A percentile compares a stretch with the other conserved stretches of the same genome.
Conservation (phyloP, 2,888 invertebrate species). For the Epinotia ramella region DNA sequence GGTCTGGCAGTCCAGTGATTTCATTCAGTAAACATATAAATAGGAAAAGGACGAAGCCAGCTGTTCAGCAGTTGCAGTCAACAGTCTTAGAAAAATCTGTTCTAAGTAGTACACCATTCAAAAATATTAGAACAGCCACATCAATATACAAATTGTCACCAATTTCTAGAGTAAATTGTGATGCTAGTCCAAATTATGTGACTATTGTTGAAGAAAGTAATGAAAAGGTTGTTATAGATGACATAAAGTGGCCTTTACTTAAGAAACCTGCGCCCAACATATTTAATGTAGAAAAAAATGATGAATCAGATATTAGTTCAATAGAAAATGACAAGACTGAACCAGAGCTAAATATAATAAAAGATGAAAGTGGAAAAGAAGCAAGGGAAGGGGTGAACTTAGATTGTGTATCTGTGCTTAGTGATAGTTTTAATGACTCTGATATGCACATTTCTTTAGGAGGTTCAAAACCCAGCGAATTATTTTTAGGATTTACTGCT, state of each 20-base stretch:
- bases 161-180: slow-evolving; percentile 57
- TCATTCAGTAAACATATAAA: slow-evolving; percentile 43
- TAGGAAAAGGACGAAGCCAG: slow-evolving; percentile 30
- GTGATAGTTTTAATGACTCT: slow-evolving; percentile 34
- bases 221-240: slow-evolving; percentile 53
- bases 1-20: slow-evolving; percentile 52
- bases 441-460: slow-evolving; percentile 34
- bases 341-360: slow-evolving; percentile 16
- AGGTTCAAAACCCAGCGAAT: slow-evolving; percentile 46
- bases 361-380: background rate
- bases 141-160: slow-evolving; percentile 78
- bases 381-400: background rate
- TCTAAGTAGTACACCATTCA: slow-evolving; percentile 75
- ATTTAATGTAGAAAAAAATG: slow-evolving; percentile 33
- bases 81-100: slow-evolving; percentile 64
- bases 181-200: slow-evolving; percentile 54
- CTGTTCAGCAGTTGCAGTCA: slow-evolving; percentile 49
- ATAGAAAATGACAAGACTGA: slow-evolving; percentile 33
- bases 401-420: slow-evolving; percentile 18
- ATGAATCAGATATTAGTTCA: slow-evolving; percentile 30
- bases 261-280: slow-evolving; percentile 19
- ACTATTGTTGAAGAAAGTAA: slow-evolving; percentile 54
- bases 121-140: slow-evolving; percentile 69
- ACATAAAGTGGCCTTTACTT: slow-evolving; percentile 48
- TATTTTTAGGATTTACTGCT: slow-evolving; percentile 49